A percentile compares a stretch with the other conserved stretches of the same genome.
Evolutionary conservation across 1,140 invertebrate species (phyloP).

Genomic region (Drosophila pachea): DNA sequence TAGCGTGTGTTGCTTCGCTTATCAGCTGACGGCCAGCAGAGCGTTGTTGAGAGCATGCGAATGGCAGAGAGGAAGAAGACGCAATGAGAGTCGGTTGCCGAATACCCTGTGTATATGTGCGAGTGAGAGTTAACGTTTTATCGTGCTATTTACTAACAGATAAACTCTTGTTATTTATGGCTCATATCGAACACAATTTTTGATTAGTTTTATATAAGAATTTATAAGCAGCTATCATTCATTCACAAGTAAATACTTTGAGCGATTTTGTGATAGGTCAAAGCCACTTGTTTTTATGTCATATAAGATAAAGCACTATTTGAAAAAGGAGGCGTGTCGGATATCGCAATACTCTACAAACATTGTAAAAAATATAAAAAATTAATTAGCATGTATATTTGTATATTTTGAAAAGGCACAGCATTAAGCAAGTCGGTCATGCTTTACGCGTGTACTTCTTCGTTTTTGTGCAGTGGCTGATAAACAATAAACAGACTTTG

Average conservation of each 20-base stretch:
- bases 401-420: not conserved
- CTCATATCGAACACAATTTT: too few species aligned
- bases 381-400: too few species aligned
- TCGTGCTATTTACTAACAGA: too few species aligned
- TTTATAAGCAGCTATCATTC: not conserved
- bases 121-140: too few species aligned
- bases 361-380: too few species aligned
- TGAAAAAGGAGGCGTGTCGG: not conserved
- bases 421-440: not conserved
- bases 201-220: not conserved
- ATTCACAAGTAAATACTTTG: not conserved
- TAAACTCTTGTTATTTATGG: too few species aligned
- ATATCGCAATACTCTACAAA: too few species aligned
- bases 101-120: slow-evolving; percentile 7
- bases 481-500: slow-evolving; percentile 32
- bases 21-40: slow-evolving; percentile 25
- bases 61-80: not conserved
- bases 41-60: slow-evolving; percentile 18
- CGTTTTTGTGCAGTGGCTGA: slow-evolving; percentile 2
- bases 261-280: not conserved
- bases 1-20: slow-evolving; percentile 19
- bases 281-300: not conserved
- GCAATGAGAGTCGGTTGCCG: not conserved
- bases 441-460: not conserved
- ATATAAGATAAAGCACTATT: not conserved